Percentiles rank a stretch among this genome's conserved stretches.
These are phyloP conservation scores for Glossophaga mutica DNA, from an alignment of 2,797 vertebrate species.

Conservation along the genomic window DNA sequence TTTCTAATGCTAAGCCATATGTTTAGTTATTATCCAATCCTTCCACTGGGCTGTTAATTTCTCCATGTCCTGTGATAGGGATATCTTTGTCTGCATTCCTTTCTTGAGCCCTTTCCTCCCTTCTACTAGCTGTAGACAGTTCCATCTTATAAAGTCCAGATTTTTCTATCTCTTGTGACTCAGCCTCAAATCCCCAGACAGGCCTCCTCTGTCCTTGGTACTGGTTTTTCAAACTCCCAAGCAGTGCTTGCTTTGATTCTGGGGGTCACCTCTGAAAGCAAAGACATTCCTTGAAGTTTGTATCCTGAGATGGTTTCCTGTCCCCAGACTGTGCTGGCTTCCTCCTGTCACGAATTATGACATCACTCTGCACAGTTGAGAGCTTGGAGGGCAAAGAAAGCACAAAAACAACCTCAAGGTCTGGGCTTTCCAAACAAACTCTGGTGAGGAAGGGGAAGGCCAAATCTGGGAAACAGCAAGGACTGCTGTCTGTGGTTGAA, in stretches of 20 bases:
- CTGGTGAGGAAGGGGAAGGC: background rate
- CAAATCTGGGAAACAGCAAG: background rate
- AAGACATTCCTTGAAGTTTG: constrained; percentile 75
- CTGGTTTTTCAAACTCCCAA: constrained; percentile 62
- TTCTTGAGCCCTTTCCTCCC: background rate
- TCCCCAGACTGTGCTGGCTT: constrained; percentile 61
- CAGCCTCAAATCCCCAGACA: constrained; percentile 45
- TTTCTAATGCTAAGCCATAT: background rate
- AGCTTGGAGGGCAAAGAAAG: background rate
- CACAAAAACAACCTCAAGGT: background rate
- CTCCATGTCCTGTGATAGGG: background rate
- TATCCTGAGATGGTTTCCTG: constrained; percentile 65
- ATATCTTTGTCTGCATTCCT: background rate
- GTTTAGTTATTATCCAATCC: background rate
- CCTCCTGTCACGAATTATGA: constrained; percentile 66
- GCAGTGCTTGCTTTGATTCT: constrained; percentile 12
- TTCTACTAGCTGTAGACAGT: background rate
- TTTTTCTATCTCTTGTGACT: constrained; percentile 48
- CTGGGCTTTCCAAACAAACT: constrained; percentile 15
- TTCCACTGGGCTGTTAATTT: background rate
- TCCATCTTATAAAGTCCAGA: background rate
- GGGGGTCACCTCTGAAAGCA: constrained; percentile 22
- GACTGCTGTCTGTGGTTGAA: background rate
- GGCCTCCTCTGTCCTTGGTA: constrained; percentile 84
- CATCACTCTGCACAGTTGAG: constrained; percentile 58